Evolutionary conservation across 1,140 invertebrate genomes (phyloP), one percentile per base, ranked within the genome.

Genomic region (Drosophila carrolli): DNA sequence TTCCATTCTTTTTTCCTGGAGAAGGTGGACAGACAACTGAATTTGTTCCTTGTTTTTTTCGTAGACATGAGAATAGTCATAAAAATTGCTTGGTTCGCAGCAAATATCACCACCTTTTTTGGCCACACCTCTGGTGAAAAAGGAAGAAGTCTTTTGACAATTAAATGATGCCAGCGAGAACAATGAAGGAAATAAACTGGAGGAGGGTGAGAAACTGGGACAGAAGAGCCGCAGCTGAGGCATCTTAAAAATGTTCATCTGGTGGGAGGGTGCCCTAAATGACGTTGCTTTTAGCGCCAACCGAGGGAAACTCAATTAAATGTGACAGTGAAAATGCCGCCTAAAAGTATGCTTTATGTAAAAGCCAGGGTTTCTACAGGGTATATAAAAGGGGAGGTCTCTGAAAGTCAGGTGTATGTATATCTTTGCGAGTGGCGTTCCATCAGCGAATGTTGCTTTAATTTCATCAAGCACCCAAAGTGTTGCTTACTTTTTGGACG

Each of bases 241-340:
- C 63, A 88, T 88, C 83, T 88, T 89, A 89, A 83, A 83, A 88
- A 89, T 89, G 75, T 70, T 59, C 29, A 53, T 61, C 47, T 43
- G 14, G 35, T 19, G 27, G 9, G 68, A 14, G 35, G 60, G 61
- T 62, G 63, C 50, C 56, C 60, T 75, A 89, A 86, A 89, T 83
- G 83, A 88, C 84, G 75, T 83, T 78, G 83, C 83, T 88, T 88
- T 88, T 88, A 88, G 80, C 83, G 83, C 41, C 29, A 71, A 63
- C 50, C 71, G 51, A 60, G 74, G 65, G 78, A 90, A 89, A 89
- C 84, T 89, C 84, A 89, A 89, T 89, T 89, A 89, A 89, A 90
- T 90, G 85, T 90, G 84, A 90, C 84, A 89, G 85, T 81, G 85
- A 74, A 90, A 90, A 89, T 72, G 75, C 51, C 38, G 84, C 85